Evolutionary conservation across 1,140 invertebrate genomes (phyloP), one percentile per base, ranked within the genome.

Genomic region (Scaptomyza montana): DNA sequence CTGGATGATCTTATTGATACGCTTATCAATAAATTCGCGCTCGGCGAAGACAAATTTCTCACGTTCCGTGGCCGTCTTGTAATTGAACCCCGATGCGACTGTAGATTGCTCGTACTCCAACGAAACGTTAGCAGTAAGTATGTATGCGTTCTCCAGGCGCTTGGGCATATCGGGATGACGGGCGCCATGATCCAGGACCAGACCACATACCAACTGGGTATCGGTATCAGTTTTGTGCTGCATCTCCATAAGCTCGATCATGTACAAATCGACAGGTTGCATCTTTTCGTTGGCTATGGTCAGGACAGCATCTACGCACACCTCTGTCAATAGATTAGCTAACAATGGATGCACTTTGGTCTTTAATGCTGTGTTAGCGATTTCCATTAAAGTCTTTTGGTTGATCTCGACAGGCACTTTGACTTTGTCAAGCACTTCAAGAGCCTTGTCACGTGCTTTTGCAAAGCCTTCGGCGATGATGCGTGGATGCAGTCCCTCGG

Each of bases 161-260:
- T 99, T 99, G 13, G 98, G 98, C 99, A 99, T 99, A 90, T 99
- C 98, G 1, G 99, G 99, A 93, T 99, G 99, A 43, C 99, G 94
- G 0, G 97, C 95, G 46, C 99, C 99, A 93, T 99, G 99, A 93
- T 99, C 99, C 91, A 99, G 92, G 0, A 99, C 99, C 64, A 99
- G 93, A 78, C 99, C 94, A 86, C 95, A 95, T 51, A 99, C 94
- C 61, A 98, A 94, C 81, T 93, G 93, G 0, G 98, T 99, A 90
- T 99, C 98, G 63, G 96, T 95, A 13, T 98, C 97, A 55, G 97
- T 98, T 93, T 99, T 98, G 90, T 99, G 98, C 90, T 97, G 96
- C 99, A 99, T 99, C 92, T 99, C 98, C 97, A 99, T 98, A 9
- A 99, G 94, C 93, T 99, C 98, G 49, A 99, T 95, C 98, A 99